Evolutionary conservation across 2,888 invertebrate genomes (phyloP).

Genomic region (Netelia inedita): DNA sequence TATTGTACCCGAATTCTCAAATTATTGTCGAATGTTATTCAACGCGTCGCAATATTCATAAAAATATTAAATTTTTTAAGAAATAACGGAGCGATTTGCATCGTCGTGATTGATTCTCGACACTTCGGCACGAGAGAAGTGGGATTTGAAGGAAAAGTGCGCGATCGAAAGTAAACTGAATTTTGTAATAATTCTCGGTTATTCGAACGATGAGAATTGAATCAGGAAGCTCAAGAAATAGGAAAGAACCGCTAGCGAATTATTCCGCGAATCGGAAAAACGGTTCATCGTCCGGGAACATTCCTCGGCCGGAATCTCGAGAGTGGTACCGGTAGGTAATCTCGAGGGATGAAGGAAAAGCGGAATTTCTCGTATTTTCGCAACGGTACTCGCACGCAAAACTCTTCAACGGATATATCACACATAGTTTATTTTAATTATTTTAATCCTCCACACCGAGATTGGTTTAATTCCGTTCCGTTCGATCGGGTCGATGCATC

Average conservation of each 20-base stretch:
- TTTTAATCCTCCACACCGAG: conserved; percentile 72
- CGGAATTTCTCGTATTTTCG: not conserved
- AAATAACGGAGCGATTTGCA: not conserved
- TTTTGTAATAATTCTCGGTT: conserved; percentile 21
- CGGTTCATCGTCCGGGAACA: not conserved
- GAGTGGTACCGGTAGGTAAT: not conserved
- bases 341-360: not conserved
- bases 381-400: conserved; percentile 1
- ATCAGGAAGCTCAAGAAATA: conserved; percentile 16
- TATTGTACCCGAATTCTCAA: no score
- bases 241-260: conserved; percentile 35
- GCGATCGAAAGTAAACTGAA: conserved; percentile 3
- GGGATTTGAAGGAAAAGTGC: not conserved
- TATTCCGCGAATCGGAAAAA: conserved; percentile 31
- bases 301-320: conserved; percentile 22
- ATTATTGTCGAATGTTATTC: no score
- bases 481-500: conserved; percentile 69
- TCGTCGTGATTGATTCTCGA: not conserved
- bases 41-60: no score
- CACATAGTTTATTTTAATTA: conserved; percentile 77
- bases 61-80: not conserved
- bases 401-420: not conserved
- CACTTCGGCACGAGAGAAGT: conserved; percentile 1
- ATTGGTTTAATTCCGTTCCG: conserved; percentile 74
- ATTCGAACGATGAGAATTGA: conserved; percentile 6